Conservation (phyloP, 2,888 invertebrate species). For the Drosophila nigricruria region DNA sequence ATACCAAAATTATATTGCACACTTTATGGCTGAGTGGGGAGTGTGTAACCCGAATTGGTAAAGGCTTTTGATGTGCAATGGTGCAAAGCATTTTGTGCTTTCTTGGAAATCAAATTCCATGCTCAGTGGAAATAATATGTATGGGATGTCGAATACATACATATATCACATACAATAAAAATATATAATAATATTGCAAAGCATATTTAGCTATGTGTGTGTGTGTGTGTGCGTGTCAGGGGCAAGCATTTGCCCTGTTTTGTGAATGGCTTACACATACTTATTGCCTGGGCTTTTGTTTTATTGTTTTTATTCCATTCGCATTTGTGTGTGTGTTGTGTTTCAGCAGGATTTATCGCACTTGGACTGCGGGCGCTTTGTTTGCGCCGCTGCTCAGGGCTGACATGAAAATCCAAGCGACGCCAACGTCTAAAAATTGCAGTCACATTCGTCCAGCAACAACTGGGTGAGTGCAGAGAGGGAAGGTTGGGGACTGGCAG, state of each 20-base stretch:
- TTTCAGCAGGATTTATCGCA: conserved; percentile 75
- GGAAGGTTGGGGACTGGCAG: neutral
- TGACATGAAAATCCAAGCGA: conserved; percentile 75
- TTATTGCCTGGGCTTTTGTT: conserved; percentile 43
- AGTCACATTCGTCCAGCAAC: conserved; percentile 69
- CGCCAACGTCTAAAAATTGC: conserved; percentile 70
- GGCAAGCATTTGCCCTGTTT: conserved; percentile 37
- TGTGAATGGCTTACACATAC: conserved; percentile 31
- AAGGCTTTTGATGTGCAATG: conserved; percentile 30
- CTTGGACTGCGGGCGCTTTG: conserved; percentile 74
- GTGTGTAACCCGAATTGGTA: conserved; percentile 11
- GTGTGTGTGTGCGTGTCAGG: neutral
- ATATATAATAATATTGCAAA: conserved; percentile 17
- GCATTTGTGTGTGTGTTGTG: conserved; percentile 58
- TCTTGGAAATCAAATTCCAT: conserved; percentile 34
- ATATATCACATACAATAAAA: conserved; percentile 32
- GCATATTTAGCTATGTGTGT: conserved; percentile 9
- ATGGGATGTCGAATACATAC: neutral
- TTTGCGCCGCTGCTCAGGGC: conserved; percentile 63
- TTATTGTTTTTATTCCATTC: conserved; percentile 45
- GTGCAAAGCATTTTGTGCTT: conserved; percentile 18
- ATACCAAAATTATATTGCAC: conserved; percentile 25
- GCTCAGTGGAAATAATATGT: conserved; percentile 23
- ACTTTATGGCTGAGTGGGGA: conserved; percentile 29
- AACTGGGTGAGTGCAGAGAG: neutral